phyloP scores from a whole-genome alignment of 2,797 vertebrate species.

The Halcyon smyrnensis region DNA sequence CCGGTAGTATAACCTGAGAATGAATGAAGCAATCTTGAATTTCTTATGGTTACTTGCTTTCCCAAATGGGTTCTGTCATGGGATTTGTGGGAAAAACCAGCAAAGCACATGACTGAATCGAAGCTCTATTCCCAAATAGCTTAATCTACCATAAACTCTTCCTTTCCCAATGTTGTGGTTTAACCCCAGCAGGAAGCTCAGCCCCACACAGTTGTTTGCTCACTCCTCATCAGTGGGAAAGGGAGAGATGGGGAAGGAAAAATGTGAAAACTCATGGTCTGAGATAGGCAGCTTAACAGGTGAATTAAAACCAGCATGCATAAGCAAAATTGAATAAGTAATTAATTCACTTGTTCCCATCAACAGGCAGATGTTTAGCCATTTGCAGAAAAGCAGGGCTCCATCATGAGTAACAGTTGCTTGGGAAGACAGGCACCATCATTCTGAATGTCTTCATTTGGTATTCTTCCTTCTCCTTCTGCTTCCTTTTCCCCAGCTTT shows the following conservation, averaged over 20 bases:
- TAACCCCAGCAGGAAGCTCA: background rate
- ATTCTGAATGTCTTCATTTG: background rate
- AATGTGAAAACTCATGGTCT: background rate
- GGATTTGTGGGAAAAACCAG: background rate
- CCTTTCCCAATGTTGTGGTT: background rate
- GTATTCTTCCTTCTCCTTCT: background rate
- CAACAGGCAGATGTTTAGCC: background rate
- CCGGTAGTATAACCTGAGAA: background rate
- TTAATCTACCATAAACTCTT: background rate
- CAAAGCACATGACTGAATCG: background rate
- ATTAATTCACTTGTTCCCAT: background rate
- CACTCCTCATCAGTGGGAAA: background rate
- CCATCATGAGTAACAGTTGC: fast-evolving
- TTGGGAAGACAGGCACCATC: background rate
- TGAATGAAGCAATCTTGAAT: background rate
- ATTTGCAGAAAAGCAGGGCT: background rate
- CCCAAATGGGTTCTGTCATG: background rate
- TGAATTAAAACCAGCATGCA: background rate
- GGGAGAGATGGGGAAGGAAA: background rate
- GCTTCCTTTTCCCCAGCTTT: background rate
- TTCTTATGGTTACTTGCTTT: background rate
- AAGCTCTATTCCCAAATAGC: background rate
- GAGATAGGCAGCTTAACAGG: background rate
- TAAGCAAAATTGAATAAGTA: background rate
- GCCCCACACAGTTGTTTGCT: background rate